Evolutionary conservation across 2,888 invertebrate species (phyloP), one percentile per base, ranked within the genome.

Genomic region (Malthinus flaveolus): DNA sequence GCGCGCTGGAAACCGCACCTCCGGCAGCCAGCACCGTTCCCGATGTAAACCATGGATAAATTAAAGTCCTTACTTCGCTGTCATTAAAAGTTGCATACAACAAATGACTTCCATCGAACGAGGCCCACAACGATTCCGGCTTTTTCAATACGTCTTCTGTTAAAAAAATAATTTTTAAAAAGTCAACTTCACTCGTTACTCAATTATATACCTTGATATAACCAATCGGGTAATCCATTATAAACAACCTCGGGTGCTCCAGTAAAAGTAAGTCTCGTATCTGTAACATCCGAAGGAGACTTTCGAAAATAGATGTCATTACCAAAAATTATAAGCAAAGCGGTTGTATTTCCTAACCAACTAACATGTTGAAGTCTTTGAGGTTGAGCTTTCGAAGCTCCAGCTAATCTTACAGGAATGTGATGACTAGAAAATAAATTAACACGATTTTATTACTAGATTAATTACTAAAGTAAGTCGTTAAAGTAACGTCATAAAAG

Each of bases 161-260:
- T 78, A 77, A 44, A 13, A 33, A 46, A 1, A 32, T n/a, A 45
- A 32, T 7, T 6, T 23, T 15, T 31, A 15, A 13, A 9, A 13
- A 46, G 37, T 44, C 9, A 37, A 36, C 39, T 48, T 61, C 66
- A 69, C 15, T 49, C 12, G 8, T 32, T 23, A 11, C 37, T 49
- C n/a, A 31, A 34, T 8, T 12, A 10, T 10, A 4, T 77, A 93
- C 94, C 94, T 87, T 97, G 97, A 81, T 97, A 97, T 31, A 97
- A 81, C 96, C 97, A 97, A 78, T 97, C 97, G 11, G 96, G 91
- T 32, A 97, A 87, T 52, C 96, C 97, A 78, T 97, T 96, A 82
- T 92, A 95, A 56, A 96, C 83, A 55, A 87, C 80, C 56, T 90
- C 91, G n/a, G 90, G 87, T 66, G 84, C 80, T 32, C 92, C 92